Base-by-base conservation (phyloP, 2,113 vertebrate genomes). In the Symphodus melops region DNA sequence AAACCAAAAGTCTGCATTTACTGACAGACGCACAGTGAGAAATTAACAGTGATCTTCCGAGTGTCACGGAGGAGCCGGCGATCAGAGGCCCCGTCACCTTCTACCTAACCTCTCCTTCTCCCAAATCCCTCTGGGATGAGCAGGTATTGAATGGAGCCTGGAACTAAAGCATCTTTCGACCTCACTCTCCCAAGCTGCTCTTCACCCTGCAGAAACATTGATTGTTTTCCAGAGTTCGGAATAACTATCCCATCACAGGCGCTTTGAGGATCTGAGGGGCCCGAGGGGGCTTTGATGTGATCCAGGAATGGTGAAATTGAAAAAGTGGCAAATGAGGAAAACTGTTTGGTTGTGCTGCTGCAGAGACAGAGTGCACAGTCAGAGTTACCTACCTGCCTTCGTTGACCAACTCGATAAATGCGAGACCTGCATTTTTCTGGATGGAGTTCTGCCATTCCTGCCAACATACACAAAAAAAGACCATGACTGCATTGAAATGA, bases 361-460 rank as follows among this genome's bases (percentile, higher is more conserved):
- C 54, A 53, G 68, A 44, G 49, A 65, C 54, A 68, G 25, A 69
- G 20, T 67, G 36, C 57, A 41, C 33, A 20, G 72, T 53, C 12
- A 3, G 53, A 57, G 82, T 52, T 51, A 81, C 90, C 37, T n/a
- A 93, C 92, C 92, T 96, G 91, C 96, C 96, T 91, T 97, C 96
- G 53, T 97, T 98, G 84, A 97, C 95, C 87, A 97, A 89, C 88
- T 98, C 96, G 84, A 97, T 97, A 75, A 97, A 98, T 81, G 96
- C 95, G 46, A 96, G 94, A 33, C 96, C 95, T 21, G 96, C 95
- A 56, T 97, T 97, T 90, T 98, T 97, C 90, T 98, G 96, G 86
- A 98, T 98, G 67, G 96, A 98, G 91, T 97, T 97, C 88, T 98
- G 96, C 96, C 96, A 98, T 77, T 97, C 96, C 91, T 92, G 73